Evolutionary conservation across 2,888 invertebrate species (phyloP), one percentile per base, ranked within the genome.

Genomic region (Sarcophaga rosellei): DNA sequence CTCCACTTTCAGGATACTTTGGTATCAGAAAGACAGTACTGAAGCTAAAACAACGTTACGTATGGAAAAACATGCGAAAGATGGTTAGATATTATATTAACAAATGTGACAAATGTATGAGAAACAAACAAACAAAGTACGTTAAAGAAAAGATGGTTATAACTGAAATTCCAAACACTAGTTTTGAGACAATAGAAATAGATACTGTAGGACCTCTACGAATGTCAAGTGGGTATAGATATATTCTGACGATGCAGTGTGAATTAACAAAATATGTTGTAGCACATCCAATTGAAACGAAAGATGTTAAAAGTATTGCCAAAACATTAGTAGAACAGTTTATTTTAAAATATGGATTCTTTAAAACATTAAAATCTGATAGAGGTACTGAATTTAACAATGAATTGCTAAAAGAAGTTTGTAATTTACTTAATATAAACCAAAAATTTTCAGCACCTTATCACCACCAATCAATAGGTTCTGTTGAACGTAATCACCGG

Each of bases 41-140:
- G 25, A 85, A 84, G 68, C 70, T 81, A 17, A 85, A 79, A 62
- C 84, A 85, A 79, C 44, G 63, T 68, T 84, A 73, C 57, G 20
- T 78, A 35, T 85, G 85, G 84, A 84, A 74, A 66, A 84, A 81
- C 74, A 72, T 84, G 79, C 66, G 47, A 15, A 76, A 81, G 68
- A 82, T 87, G 81, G 75, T 87, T 25, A 85, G 78, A 25, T 62
- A 70, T 53, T 63, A 70, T 77, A 61, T 86, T 62, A 83, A 68
- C 61, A 62, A 69, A 23, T 87, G 87, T 62, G 23, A 82, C 57
- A 11, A 12, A 59, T 88, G 87, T 23, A 12, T 12, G 21, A 12
- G 62, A 44, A 87, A 84, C 21, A 82, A 88, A 81, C 73, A 82
- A 76, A 79, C 59, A 45, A 81, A 21, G 66, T 57, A 81, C 47